Conservation (phyloP, 2,797 vertebrate genomes). For the Chaetodon trifasciatus region DNA sequence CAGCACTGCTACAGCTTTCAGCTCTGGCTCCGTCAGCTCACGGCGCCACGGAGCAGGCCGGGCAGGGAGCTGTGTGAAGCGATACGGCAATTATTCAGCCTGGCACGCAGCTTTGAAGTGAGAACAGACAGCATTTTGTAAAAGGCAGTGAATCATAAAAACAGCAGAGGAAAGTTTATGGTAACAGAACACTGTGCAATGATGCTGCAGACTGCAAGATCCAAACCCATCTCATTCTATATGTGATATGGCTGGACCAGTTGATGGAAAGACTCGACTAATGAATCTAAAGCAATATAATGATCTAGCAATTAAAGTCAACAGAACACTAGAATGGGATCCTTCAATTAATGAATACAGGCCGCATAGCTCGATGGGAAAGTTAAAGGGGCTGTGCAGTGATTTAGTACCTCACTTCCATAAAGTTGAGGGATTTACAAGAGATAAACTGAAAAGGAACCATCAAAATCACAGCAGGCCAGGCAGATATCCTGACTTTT, state of each 20-base stretch:
- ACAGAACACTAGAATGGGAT: background rate
- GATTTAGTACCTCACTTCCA: background rate
- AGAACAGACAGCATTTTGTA: slow-evolving; percentile 68
- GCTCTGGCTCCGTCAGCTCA: slow-evolving; percentile 28
- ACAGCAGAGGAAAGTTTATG: slow-evolving; percentile 27
- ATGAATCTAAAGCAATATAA: slow-evolving; percentile 14
- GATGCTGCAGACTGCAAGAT: slow-evolving; percentile 22
- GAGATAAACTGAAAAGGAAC: background rate
- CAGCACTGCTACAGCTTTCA: slow-evolving; percentile 33
- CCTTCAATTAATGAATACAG: background rate
- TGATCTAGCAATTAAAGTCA: slow-evolving; percentile 4
- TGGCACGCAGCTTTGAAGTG: slow-evolving; percentile 61
- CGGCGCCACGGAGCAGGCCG: slow-evolving; percentile 15
- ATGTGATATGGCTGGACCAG: background rate
- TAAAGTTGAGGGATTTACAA: slow-evolving; percentile 11
- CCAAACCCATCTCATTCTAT: background rate
- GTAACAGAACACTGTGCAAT: background rate
- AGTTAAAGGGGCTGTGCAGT: background rate
- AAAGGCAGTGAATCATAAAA: slow-evolving; percentile 55
- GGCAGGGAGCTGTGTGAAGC: slow-evolving; percentile 24
- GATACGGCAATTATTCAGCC: slow-evolving; percentile 61
- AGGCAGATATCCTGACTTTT: background rate
- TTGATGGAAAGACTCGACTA: background rate
- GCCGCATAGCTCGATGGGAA: background rate
- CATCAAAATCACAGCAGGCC: background rate